These are phyloP conservation scores for Myathropa florea DNA, from an alignment of 2,888 invertebrate genomes.

Conservation along the genomic window DNA sequence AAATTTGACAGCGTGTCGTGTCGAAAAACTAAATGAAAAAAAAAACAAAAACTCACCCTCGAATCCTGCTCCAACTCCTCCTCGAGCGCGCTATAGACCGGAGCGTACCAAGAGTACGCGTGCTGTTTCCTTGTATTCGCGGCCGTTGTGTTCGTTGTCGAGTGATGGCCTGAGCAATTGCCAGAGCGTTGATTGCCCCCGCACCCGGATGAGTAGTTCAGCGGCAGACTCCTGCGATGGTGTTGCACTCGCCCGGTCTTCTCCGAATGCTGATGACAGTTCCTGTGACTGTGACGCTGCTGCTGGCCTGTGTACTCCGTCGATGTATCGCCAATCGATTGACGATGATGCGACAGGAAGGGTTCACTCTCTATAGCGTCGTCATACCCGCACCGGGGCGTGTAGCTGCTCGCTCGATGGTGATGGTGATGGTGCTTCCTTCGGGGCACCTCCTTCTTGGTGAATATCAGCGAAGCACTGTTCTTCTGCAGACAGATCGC, in stretches of 20 bases:
- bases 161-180: slow-evolving; percentile 42
- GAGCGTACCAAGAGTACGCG: slow-evolving; percentile 81
- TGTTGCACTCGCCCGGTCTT: slow-evolving; percentile 71
- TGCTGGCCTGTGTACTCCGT: slow-evolving; percentile 26
- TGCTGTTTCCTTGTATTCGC: slow-evolving; percentile 78
- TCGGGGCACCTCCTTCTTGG: slow-evolving; percentile 76
- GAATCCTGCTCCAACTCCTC: slow-evolving; percentile 81
- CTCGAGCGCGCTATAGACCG: slow-evolving; percentile 80
- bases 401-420: slow-evolving; percentile 48
- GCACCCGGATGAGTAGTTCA: slow-evolving; percentile 75
- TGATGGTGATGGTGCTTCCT: slow-evolving; percentile 36
- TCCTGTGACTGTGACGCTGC: neutral
- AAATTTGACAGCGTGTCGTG: neutral
- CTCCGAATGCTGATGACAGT: slow-evolving; percentile 52
- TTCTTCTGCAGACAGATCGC: slow-evolving; percentile 79
- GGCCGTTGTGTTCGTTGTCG: slow-evolving; percentile 74
- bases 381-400: slow-evolving; percentile 58
- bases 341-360: slow-evolving; percentile 46
- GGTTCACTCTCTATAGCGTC: slow-evolving; percentile 50
- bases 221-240: slow-evolving; percentile 78
- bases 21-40: neutral
- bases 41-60: slow-evolving; percentile 75
- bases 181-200: slow-evolving; percentile 20
- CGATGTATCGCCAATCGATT: slow-evolving; percentile 42
- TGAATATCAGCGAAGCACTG: slow-evolving; percentile 79